These are phyloP conservation scores for Proales similis DNA, from an alignment of 1,140 invertebrate species.

Conservation along the genomic window DNA sequence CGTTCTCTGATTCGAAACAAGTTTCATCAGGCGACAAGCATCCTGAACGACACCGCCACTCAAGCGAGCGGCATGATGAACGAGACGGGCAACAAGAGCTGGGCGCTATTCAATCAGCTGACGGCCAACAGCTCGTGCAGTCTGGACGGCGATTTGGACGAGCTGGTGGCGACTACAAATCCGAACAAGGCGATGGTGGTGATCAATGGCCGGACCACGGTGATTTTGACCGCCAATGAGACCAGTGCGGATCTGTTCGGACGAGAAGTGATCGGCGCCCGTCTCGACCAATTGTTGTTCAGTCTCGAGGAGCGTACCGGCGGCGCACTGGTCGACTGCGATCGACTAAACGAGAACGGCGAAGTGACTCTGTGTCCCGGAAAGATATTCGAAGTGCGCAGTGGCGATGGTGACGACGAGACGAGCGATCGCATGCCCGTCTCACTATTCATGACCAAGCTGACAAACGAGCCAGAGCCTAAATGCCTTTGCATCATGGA, in stretches of 20 bases:
- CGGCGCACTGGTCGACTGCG: slow-evolving; percentile 57
- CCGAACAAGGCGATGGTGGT: slow-evolving; percentile 52
- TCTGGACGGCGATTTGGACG: slow-evolving; percentile 39
- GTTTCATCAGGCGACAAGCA: not conserved
- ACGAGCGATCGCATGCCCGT: not conserved
- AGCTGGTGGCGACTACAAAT: slow-evolving; percentile 43
- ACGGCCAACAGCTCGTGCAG: slow-evolving; percentile 20
- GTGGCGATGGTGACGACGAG: not conserved
- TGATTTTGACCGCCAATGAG: slow-evolving; percentile 61
- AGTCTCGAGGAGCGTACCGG: slow-evolving; percentile 47
- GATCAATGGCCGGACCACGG: slow-evolving; percentile 49
- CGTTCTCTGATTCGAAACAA: slow-evolving; percentile 19
- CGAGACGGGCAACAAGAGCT: slow-evolving; percentile 42
- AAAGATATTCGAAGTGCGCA: not conserved
- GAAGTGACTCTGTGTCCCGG: slow-evolving; percentile 59
- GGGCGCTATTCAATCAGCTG: slow-evolving; percentile 46
- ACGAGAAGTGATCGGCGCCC: slow-evolving; percentile 56
- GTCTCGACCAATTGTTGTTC: slow-evolving; percentile 57
- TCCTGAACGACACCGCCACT: slow-evolving; percentile 39
- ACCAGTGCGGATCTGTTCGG: slow-evolving; percentile 58
- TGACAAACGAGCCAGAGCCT: slow-evolving; percentile 48
- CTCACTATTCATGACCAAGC: slow-evolving; percentile 17
- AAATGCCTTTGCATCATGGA: slow-evolving; percentile 62
- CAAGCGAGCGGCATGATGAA: slow-evolving; percentile 25
- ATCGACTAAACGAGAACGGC: slow-evolving; percentile 55